Evolutionary conservation across 2,888 invertebrate genomes (phyloP), one percentile per base, ranked within the genome.

Genomic region (Colletes collaris): DNA sequence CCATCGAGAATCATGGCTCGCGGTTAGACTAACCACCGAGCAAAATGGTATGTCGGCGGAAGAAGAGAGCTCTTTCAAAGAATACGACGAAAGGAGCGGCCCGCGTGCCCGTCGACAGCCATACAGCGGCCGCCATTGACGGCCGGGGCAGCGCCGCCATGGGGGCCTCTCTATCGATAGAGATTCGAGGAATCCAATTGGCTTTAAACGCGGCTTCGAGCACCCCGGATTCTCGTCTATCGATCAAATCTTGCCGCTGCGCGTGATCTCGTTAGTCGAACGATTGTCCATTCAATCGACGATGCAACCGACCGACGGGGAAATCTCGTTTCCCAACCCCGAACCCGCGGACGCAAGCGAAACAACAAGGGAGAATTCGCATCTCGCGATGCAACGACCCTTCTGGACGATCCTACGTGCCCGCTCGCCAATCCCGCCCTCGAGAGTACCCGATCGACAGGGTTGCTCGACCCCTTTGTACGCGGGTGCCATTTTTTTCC

Each of bases 1-100:
- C 86, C 86, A 86, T 84, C 82, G 79, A 86, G 82, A 78, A 86
- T 81, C 86, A 64, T 75, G 86, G 74, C 56, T 76, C 80, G 79
- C 66, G 86, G 81, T 81, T 80, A 79, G 79, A 68, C 82, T 82
- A 84, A 86, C 79, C 76, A 83, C 78, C 73, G 73, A 76, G 76
- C 53, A 63, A 82, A 86, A 82, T 76, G 82, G 75, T 65, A 67
- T 63, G 50, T 70, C 66, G 55, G 49, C 19, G 40, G 67, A 82
- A 77, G 76, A 66, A 76, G 72, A 64, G 72, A 53, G 67, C n/a
- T 71, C 70, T 60, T 79, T 69, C 27, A 68, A 65, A 79, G 72
- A 27, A 27, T 2, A 75, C 60, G 74, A 72, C 64, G 75, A 76
- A 77, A 75, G 64, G 55, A 81, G 49, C 65, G 40, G 46, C 52